Percentiles rank a stretch among this genome's conserved stretches.
Evolutionary conservation across 2,113 vertebrate genomes (phyloP).

Genomic region (Montifringilla adamsi): DNA sequence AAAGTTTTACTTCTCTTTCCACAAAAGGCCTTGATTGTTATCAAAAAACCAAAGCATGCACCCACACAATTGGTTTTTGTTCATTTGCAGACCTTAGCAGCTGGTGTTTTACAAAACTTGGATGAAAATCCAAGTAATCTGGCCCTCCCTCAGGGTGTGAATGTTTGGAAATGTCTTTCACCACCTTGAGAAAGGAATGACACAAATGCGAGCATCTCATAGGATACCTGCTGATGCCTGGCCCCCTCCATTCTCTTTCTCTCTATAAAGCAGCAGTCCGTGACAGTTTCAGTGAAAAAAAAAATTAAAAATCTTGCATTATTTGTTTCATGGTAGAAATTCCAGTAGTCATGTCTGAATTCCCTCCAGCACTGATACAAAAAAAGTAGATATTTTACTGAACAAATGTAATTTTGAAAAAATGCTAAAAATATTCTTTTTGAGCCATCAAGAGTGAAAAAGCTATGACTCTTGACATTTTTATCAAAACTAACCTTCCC

Average conservation of each 20-base stretch:
- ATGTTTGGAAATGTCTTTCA: neutral
- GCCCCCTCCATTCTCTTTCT: neutral
- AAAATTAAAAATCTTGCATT: neutral
- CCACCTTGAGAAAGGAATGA: neutral
- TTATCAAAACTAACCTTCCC: neutral
- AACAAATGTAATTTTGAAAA: neutral
- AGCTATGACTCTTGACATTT: neutral
- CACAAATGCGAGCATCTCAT: neutral
- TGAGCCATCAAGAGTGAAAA: neutral
- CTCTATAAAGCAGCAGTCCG: neutral
- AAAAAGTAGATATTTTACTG: neutral
- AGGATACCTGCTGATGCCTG: neutral
- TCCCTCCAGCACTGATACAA: neutral
- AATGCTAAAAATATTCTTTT: neutral
- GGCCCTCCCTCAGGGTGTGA: neutral
- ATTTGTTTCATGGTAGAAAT: neutral
- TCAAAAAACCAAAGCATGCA: neutral
- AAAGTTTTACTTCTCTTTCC: neutral
- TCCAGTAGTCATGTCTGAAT: neutral
- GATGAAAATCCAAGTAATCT: neutral
- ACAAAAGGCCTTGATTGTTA: fast-evolving
- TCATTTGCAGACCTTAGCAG: neutral
- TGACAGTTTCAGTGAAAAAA: neutral
- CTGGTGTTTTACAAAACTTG: neutral
- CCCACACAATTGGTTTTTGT: neutral